These are phyloP conservation scores for Lepidurus couesii DNA, from an alignment of 1,140 invertebrate species.

Conservation along the genomic window DNA sequence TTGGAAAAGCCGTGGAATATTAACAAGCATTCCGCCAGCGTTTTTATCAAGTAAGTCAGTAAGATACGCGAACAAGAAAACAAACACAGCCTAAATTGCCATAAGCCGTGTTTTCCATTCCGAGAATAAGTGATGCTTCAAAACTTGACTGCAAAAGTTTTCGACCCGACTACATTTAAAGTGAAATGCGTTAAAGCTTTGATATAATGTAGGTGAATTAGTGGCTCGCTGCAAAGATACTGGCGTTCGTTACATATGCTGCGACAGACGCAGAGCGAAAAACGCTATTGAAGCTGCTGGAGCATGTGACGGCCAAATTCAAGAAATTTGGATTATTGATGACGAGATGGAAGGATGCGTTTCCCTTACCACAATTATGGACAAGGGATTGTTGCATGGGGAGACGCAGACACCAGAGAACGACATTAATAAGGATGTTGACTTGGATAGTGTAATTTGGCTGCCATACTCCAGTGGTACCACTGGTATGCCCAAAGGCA, in stretches of 20 bases:
- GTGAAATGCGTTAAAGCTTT: too few relatives aligned
- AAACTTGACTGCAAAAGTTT: not conserved
- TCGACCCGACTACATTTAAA: not conserved
- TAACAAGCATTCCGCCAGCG: too few relatives aligned
- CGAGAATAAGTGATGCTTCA: too few relatives aligned
- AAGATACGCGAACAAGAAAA: too few relatives aligned
- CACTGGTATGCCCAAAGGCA: constrained; percentile 38
- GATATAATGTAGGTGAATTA: not conserved
- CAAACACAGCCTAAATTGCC: too few relatives aligned
- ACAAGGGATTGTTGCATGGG: not conserved
- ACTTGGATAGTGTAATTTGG: constrained; percentile 23
- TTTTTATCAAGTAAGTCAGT: too few relatives aligned
- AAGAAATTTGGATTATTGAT: not conserved
- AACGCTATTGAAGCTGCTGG: not conserved
- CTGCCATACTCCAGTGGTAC: constrained; percentile 37
- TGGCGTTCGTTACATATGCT: not conserved
- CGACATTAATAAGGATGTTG: not conserved
- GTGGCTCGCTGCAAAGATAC: not conserved
- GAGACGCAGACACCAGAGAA: not conserved
- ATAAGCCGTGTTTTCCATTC: too few relatives aligned
- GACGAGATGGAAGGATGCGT: not conserved
- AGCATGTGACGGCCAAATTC: not conserved
- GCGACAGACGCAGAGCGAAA: not conserved
- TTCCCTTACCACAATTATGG: not conserved
- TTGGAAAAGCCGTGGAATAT: too few relatives aligned